These are phyloP conservation scores for Dasysyrphus albostriatus DNA, from an alignment of 2,888 invertebrate species.

Conservation along the genomic window DNA sequence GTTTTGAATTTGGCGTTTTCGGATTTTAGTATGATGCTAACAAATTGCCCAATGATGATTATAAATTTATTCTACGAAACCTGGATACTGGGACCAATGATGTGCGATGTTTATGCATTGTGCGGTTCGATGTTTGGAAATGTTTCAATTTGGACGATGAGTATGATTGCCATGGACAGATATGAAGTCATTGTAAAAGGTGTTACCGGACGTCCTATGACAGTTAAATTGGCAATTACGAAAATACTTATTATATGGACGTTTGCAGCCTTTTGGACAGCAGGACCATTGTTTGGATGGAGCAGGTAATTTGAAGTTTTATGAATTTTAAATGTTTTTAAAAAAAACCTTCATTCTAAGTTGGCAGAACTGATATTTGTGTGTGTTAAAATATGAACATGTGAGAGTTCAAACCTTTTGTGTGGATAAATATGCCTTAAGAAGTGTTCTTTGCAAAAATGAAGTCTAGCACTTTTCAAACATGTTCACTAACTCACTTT, in stretches of 20 bases:
- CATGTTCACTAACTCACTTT: too few species aligned
- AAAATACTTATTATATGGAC: slow-evolving; percentile 85
- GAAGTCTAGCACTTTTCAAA: too few species aligned
- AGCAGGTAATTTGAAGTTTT: slow-evolving; percentile 81
- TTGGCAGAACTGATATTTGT: too few species aligned
- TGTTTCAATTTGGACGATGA: slow-evolving; percentile 96
- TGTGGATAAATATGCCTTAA: too few species aligned
- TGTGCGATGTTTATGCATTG: slow-evolving; percentile 95
- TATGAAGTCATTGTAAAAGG: slow-evolving; percentile 98
- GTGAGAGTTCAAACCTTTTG: too few species aligned
- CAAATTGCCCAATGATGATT: slow-evolving; percentile 83
- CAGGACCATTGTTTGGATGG: slow-evolving; percentile 86
- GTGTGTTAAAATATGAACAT: too few species aligned
- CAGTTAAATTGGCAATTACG: slow-evolving; percentile 84
- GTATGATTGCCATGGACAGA: slow-evolving; percentile 95
- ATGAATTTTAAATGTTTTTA: neutral
- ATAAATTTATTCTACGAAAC: slow-evolving; percentile 83
- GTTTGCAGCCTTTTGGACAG: slow-evolving; percentile 85
- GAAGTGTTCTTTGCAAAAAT: too few species aligned
- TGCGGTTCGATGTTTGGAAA: slow-evolving; percentile 95
- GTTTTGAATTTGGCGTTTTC: slow-evolving; percentile 96
- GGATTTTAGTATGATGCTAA: slow-evolving; percentile 92
- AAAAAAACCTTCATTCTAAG: too few species aligned
- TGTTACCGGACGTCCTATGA: slow-evolving; percentile 83
- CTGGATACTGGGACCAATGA: slow-evolving; percentile 86